A percentile compares a stretch with the other conserved stretches of the same genome.
These are phyloP conservation scores for Saturnia pavonia DNA, from an alignment of 2,888 invertebrate species.

Conservation along the genomic window DNA sequence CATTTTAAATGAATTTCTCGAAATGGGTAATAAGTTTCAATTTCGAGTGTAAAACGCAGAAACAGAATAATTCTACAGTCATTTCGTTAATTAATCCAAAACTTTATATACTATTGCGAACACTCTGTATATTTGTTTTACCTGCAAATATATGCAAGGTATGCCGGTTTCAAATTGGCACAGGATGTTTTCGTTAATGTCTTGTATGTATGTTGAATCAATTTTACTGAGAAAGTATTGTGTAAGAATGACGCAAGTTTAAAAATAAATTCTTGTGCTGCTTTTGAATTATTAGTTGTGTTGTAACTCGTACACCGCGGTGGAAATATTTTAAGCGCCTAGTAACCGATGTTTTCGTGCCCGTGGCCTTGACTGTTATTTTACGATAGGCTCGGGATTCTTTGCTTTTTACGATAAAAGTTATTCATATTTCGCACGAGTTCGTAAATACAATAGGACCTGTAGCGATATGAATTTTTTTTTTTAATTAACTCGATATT, in stretches of 20 bases:
- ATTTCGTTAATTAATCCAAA: background rate
- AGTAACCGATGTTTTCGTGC: constrained; percentile 26
- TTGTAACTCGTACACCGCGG: constrained; percentile 25
- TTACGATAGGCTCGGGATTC: constrained; percentile 16
- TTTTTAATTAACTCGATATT: background rate
- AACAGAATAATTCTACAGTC: background rate
- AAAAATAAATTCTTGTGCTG: constrained; percentile 28
- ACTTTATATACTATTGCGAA: background rate
- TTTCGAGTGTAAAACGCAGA: background rate
- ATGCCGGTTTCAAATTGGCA: background rate
- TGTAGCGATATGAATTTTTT: background rate
- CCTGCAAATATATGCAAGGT: background rate
- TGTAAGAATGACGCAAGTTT: constrained; percentile 27
- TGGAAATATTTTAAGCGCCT: constrained; percentile 28
- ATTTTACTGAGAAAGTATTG: constrained; percentile 22
- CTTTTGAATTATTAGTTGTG: constrained; percentile 27
- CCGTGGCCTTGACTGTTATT: constrained; percentile 25
- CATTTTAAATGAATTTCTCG: background rate
- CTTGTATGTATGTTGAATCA: background rate
- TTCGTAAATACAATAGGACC: constrained; percentile 1
- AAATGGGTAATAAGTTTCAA: background rate
- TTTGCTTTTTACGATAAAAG: constrained; percentile 17
- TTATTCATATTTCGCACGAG: constrained; percentile 7
- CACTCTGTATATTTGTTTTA: background rate
- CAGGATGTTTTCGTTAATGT: constrained; percentile 4